A percentile compares a stretch with the other conserved stretches of the same genome.
These are phyloP conservation scores for Netelia inedita DNA, from an alignment of 2,888 invertebrate species.

Conservation along the genomic window DNA sequence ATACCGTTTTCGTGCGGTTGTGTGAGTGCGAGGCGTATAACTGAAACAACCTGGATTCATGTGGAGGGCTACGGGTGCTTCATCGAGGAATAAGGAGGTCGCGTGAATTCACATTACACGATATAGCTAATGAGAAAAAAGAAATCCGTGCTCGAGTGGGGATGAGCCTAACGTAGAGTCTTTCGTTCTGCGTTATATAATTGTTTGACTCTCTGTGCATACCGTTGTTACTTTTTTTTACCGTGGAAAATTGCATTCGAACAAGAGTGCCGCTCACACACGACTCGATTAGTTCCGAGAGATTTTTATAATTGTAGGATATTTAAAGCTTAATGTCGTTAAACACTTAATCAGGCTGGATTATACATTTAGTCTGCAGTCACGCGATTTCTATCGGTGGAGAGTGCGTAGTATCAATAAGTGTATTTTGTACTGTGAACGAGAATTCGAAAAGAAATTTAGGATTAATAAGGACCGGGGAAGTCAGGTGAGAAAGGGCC, in stretches of 20 bases:
- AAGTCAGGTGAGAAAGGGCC: conserved; percentile 84
- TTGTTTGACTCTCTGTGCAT: conserved; percentile 36
- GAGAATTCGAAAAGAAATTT: not conserved
- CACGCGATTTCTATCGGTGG: conserved; percentile 29
- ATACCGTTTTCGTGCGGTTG: not conserved
- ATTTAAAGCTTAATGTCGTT: conserved; percentile 31
- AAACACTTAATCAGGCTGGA: not conserved
- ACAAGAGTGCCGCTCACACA: conserved; percentile 48
- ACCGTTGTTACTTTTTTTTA: conserved; percentile 34
- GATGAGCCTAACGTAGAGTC: conserved; percentile 23
- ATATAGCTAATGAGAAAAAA: conserved; percentile 19
- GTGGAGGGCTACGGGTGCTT: not conserved
- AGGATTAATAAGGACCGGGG: not conserved
- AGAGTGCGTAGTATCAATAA: not conserved
- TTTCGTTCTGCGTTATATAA: conserved; percentile 54
- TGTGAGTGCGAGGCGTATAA: not conserved
- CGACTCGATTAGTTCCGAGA: conserved; percentile 39
- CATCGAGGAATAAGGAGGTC: conserved; percentile 17
- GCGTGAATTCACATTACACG: conserved; percentile 17
- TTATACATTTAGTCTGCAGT: not conserved
- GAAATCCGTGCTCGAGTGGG: conserved; percentile 49
- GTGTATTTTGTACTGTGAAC: not conserved
- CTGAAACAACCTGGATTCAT: not conserved
- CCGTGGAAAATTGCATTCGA: conserved; percentile 25
- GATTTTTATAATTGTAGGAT: conserved; percentile 11